Percentiles rank a stretch among this genome's conserved stretches.
phyloP scores from a whole-genome alignment of 2,113 vertebrate genomes.

The Urocynchramus pylzowi region DNA sequence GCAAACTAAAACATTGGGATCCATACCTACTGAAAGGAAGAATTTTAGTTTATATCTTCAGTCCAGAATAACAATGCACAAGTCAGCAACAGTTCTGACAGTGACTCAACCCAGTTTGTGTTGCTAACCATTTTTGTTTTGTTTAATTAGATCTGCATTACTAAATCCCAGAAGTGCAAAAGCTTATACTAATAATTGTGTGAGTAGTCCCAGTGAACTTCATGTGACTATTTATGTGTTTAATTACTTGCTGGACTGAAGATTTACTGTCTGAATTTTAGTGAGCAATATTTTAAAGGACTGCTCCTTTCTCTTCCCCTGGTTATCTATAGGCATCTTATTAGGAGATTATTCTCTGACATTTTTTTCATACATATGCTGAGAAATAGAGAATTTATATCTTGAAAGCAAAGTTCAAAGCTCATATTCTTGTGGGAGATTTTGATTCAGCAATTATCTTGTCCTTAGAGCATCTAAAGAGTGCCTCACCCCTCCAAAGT shows the following conservation, averaged over 20 bases:
- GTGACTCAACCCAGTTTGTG: background rate
- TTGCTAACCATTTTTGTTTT: slow-evolving; percentile 15
- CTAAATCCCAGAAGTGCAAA: background rate
- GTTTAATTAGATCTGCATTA: slow-evolving; percentile 5
- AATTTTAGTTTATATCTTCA: slow-evolving; percentile 1
- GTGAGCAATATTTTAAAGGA: background rate
- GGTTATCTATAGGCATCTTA: slow-evolving; percentile 3
- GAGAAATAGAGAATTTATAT: slow-evolving; percentile 4
- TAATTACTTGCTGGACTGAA: slow-evolving; percentile 38
- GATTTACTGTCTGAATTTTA: background rate
- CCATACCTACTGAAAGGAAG: background rate
- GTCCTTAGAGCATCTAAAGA: background rate
- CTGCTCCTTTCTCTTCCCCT: background rate
- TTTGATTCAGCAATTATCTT: slow-evolving; percentile 22
- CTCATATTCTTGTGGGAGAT: background rate
- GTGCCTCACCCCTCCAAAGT: background rate
- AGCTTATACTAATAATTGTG: background rate
- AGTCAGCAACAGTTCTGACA: background rate
- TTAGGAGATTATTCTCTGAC: slow-evolving; percentile 18
- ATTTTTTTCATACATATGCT: background rate
- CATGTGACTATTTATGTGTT: slow-evolving; percentile 30
- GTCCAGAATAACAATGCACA: background rate
- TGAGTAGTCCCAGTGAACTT: background rate
- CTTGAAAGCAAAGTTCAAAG: slow-evolving; percentile 8
- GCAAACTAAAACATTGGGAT: slow-evolving; percentile 25